Conservation (phyloP, 2,888 invertebrate species). For the Doris montereyensis region DNA sequence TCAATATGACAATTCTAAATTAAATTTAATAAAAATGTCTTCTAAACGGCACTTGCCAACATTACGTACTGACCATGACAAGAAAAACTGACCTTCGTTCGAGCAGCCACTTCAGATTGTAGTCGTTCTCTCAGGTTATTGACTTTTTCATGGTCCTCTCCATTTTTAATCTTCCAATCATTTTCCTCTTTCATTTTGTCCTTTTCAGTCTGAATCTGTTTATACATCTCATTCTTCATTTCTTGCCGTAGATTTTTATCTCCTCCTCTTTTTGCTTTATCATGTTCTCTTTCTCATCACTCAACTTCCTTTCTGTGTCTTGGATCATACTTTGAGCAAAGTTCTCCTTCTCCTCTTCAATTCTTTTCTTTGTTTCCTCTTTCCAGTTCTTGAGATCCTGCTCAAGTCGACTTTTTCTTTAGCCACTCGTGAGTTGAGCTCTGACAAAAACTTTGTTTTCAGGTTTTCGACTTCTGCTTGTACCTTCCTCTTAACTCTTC, state of each 20-base stretch:
- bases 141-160: too few species aligned
- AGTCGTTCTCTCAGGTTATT: background rate
- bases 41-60: background rate
- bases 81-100: constrained; percentile 27
- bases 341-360: constrained; percentile 8
- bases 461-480: constrained; percentile 22
- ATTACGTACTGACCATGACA: background rate
- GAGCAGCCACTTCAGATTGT: constrained; percentile 22
- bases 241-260: constrained; percentile 31
- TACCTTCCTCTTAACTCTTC: constrained; percentile 9
- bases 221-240: constrained; percentile 7
- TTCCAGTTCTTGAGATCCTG: constrained; percentile 15
- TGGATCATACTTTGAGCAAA: background rate
- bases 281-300: constrained; percentile 25
- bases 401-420: constrained; percentile 28
- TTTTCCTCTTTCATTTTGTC: background rate
- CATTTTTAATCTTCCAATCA: background rate
- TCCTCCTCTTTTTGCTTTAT: constrained; percentile 29
- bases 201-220: too few species aligned
- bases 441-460: constrained; percentile 23
- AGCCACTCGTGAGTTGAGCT: constrained; percentile 28
- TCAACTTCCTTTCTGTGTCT: background rate
- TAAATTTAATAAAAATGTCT: too few species aligned
- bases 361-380: constrained; percentile 25
- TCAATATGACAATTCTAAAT: too few species aligned